Base-by-base conservation (phyloP, 2,797 vertebrate species). In the Micromesistius poutassou region DNA sequence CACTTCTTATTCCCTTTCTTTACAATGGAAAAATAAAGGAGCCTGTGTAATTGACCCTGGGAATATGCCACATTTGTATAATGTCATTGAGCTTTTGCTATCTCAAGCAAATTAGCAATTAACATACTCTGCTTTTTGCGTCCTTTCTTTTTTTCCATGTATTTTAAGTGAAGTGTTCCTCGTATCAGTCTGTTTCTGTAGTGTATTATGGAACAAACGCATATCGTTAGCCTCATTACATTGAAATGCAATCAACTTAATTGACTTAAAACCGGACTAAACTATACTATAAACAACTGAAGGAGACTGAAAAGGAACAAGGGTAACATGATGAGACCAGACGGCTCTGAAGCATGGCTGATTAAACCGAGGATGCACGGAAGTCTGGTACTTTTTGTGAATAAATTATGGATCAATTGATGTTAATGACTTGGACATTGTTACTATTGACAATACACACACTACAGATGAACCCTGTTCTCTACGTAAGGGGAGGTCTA, bases 61-160 rank as follows among this genome's bases (percentile, higher is more conserved):
- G 30, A 33, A 19, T 72, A 13, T 70, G 7, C 46, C 30, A 70
- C 30, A 28, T 38, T 30, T 28, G n/a, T 25, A 70, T 62, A 62
- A 19, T 74, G n/a, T 74, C 25, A 30, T 74, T 7, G n/a, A 25
- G 35, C 35, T 22, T 73, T 35, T 25, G 66, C 30, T 70, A 70
- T 70, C 66, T 70, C 66, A 30, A 70, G 66, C 10, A 30, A 73
- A 73, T 73, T 40, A 73, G 36, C n/a, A 73, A 40, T 25, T 73
- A 25, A 12, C 72, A 42, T 74, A 50, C 73, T 30, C 36, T 25
- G 31, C n/a, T 73, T 30, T 16, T 9, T 16, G 38, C 6, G 10
- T 28, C 12, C 36, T 46, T 74, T 46, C 8, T 10, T 74, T 22
- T 50, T 22, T 50, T 50, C 46, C 19, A 50, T 46, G 35, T 22